phyloP scores from a whole-genome alignment of 2,113 vertebrate species.

The cat (Felis catus) region F.catus_Fca126_mat1.0 CM031412.1:228140501-228141000 shows the following conservation, averaged over 20 bases:
- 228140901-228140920: slow-evolving; percentile 97
- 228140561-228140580: not conserved
- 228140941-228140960: slow-evolving; percentile 96
- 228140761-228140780: not conserved
- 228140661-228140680: not conserved
- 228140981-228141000: slow-evolving; percentile 97
- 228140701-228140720: not conserved
- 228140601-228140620: not conserved
- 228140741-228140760: not conserved
- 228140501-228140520: not conserved
- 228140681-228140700: not conserved
- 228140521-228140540: not conserved
- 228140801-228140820: slow-evolving; percentile 93
- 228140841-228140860: slow-evolving; percentile 99
- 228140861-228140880: slow-evolving; percentile 97
- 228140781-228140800: not conserved
- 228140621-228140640: not conserved
- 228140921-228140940: slow-evolving; percentile 97
- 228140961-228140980: slow-evolving; percentile 98
- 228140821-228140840: slow-evolving; percentile 98
- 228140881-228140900: slow-evolving; percentile 96
- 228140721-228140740: not conserved
- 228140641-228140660: not conserved
- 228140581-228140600: not conserved
- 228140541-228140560: not conserved